Base-by-base conservation (phyloP, 1,140 invertebrate genomes). In the Charaxes varanes region DNA sequence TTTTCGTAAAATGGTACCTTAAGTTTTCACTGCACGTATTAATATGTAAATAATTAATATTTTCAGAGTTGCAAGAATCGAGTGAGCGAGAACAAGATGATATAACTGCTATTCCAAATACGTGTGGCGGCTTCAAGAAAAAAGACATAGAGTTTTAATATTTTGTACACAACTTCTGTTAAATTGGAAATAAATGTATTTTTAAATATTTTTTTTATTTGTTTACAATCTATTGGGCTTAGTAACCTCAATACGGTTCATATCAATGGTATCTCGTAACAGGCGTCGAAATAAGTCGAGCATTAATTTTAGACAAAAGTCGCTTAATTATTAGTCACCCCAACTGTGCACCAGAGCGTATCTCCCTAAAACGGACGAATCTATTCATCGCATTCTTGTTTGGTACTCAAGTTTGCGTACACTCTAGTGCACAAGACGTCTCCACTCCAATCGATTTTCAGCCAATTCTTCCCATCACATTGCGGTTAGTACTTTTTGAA, bases 71-170 rank as follows among this genome's bases (percentile, higher is more conserved):
- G 6, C 86, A 87, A 54, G 91, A 93, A 19, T 88, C 89, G 4
- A 84, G 85, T 16, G 88, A 90, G 59, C 72, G 90, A 13, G 88
- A 90, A 57, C 90, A 92, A 72, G 90, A 92, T 51, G 90, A 91
- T 37, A 80, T 83, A 18, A 72, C 77, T 18, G 63, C 76, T 2
- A 52, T 51, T 3, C 73, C 78, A 16, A 58, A 54, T 44, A 37
- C 60, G 6, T 87, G 85, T 47, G 80, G 83, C 13, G 80, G 83
- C 43, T 74, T 73, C 34, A 78, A 70, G 40, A 87, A 84, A 53
- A 87, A 73, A 64, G 66, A 86, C 51, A 76, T 89, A 48, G 88
- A 89, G 43, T 90, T 90, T 83, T 90, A 85, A 86, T 24, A 15
- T 23, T 18, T 14, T 21, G n/a, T 6, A 15, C 16, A 17, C 5